These are phyloP conservation scores for Nycticorax nycticorax DNA, from an alignment of 2,113 vertebrate species.

Conservation along the genomic window DNA sequence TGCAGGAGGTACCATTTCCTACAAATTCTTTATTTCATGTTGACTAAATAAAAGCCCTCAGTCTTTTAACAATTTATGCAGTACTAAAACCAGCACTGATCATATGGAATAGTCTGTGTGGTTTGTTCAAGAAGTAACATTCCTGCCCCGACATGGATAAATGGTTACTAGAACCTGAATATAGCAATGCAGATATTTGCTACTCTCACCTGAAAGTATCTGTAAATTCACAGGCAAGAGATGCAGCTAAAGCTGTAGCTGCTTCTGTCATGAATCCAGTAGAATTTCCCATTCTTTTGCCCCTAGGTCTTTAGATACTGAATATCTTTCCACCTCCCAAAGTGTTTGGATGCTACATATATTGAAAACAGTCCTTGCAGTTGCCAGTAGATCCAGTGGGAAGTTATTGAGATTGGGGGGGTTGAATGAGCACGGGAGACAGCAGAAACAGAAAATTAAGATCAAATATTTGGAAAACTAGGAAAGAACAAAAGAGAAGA, in stretches of 20 bases:
- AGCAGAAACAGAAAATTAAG: neutral
- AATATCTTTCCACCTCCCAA: neutral
- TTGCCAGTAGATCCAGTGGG: neutral
- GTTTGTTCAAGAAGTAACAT: neutral
- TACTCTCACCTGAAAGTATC: neutral
- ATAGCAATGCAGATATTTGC: neutral
- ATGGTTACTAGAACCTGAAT: neutral
- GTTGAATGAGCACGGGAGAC: too few species aligned
- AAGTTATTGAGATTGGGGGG: neutral
- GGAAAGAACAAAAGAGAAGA: neutral
- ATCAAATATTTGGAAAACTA: neutral
- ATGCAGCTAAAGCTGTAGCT: neutral
- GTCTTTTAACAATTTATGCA: neutral
- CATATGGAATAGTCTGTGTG: neutral
- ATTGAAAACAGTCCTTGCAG: neutral
- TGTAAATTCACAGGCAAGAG: slow-evolving; percentile 15
- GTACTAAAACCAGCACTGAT: neutral
- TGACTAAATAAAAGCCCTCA: neutral
- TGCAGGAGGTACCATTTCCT: neutral
- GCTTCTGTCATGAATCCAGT: neutral
- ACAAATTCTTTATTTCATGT: neutral
- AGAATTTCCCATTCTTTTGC: neutral
- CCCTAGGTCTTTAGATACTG: neutral
- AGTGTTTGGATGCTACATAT: neutral
- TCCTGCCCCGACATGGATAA: neutral